Conservation (phyloP, 2,113 vertebrate genomes). For the Edolisoma coerulescens region DNA sequence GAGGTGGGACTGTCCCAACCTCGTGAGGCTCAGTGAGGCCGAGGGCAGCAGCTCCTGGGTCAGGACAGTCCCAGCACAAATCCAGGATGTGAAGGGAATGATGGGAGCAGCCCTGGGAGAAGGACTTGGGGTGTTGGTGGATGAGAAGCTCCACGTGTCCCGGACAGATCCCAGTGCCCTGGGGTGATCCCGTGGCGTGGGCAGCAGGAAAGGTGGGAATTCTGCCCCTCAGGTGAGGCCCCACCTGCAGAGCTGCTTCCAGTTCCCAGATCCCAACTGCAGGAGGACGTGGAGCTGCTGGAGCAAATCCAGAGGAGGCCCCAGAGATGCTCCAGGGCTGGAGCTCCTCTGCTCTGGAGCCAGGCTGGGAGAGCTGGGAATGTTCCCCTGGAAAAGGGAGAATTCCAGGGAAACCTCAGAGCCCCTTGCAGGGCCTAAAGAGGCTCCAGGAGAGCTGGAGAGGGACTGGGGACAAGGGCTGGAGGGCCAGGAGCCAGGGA, state of each 20-base stretch:
- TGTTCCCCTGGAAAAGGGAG: neutral
- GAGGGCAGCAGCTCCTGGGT: neutral
- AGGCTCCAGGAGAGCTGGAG: neutral
- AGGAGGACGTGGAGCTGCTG: neutral
- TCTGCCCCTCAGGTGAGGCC: neutral
- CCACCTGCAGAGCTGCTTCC: neutral
- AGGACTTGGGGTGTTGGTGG: neutral
- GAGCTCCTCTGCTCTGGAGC: neutral
- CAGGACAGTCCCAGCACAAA: neutral
- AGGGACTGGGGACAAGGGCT: accelerated
- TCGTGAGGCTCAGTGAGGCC: accelerated
- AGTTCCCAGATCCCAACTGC: neutral
- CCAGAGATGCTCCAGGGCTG: accelerated
- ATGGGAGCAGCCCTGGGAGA: neutral
- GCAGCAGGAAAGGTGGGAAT: neutral
- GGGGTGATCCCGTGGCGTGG: neutral
- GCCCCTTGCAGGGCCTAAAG: neutral
- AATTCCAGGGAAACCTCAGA: accelerated
- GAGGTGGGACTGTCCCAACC: accelerated
- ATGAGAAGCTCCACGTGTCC: neutral
- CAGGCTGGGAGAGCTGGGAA: neutral
- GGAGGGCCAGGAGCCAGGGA: neutral
- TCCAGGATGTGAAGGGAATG: accelerated
- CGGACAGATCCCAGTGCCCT: accelerated
- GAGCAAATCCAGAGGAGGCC: neutral